Base-by-base conservation (phyloP, 1,140 invertebrate species). In the Meloidogyne exigua region DNA sequence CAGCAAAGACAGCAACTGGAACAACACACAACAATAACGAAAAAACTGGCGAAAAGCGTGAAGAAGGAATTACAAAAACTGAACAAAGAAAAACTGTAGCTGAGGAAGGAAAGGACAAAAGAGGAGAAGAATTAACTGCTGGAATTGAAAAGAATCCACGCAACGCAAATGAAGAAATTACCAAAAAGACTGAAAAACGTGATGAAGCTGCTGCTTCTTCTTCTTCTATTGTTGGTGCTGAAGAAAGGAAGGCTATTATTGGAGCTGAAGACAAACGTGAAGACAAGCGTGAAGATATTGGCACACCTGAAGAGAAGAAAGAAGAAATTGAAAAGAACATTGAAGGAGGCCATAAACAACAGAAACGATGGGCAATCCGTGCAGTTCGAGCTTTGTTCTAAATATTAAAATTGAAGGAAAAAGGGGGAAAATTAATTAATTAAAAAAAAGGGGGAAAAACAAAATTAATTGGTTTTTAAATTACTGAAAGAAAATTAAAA, bases 251-350 rank as follows among this genome's bases (percentile, higher is more conserved):
- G 62, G 49, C n/a, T n/a, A n/a, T n/a, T 26, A n/a, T 44, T 62
- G 69, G 69, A n/a, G 13, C 44, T 57, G 69, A 70, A 64, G 71
- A 73, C 28, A 65, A 18, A 64, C 11, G 72, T 64, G 21, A 39
- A 73, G 57, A 62, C n/a, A n/a, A 65, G 21, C 49, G 49, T 57
- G 49, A 57, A 12, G 28, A 62, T 26, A 9, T 21, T 28, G 49
- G n/a, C n/a, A n/a, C 23, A 26, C 25, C 36, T 28, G 71, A 72
- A 32, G 71, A 72, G 71, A 72, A 62, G 49, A 72, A 72, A 42
- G 71, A 72, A 64, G 39, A 25, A 26, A 57, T 63, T 25, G 28
- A 70, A 57, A 32, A 70, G 68, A 72, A 65, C n/a, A 13, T 62
- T 28, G 57, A 39, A 39, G 26, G 44, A 25, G 62, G 18, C 0